Evolutionary conservation across 2,888 invertebrate genomes (phyloP), one percentile per base, ranked within the genome.

Genomic region (Parnassius apollo): DNA sequence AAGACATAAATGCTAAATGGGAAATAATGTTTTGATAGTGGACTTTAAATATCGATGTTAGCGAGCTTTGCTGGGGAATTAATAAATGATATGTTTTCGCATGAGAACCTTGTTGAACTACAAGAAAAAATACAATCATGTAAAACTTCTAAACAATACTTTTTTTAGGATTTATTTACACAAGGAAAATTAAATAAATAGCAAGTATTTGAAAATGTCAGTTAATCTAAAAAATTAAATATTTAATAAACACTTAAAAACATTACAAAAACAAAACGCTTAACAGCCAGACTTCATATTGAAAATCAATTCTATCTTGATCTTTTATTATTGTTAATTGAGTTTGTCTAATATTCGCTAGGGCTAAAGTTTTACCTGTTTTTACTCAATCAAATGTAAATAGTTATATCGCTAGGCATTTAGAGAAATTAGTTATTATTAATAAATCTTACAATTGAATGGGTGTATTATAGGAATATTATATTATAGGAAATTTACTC

Each of bases 381-480:
- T 50, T 61, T 48, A 46, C 22, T 49, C 52, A 58, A 54, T 44
- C 18, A 63, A 11, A 18, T 18, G 18, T 18, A 18, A 18, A 18
- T 18, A 18, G 9, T 18, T 57, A 57, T 66, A 63, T 67, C 70
- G 72, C 72, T 67, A 51, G 69, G 72, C 70, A 69, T 65, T 57
- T 59, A 46, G 53, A 25, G 62, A 49, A 53, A 52, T 48, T 49
- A 7, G 7, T 35, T 35, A 7, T 7, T 49, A 13, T 49, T 13
- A 49, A 49, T 8, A 13, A 49, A 49, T 13, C 13, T 1, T 12
- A 9, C 13, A 13, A 46, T n/a, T 42, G 12, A 35, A 12, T 56
- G n/a, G 42, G 52, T 44, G 18, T 9, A 44, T 42, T 22, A 22
- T 11, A 4, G 18, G 18, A 18, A 18, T 18, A 18, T 18, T 18